Base-by-base conservation (phyloP, 1,140 invertebrate species). In the Cotesia glomerata region DNA sequence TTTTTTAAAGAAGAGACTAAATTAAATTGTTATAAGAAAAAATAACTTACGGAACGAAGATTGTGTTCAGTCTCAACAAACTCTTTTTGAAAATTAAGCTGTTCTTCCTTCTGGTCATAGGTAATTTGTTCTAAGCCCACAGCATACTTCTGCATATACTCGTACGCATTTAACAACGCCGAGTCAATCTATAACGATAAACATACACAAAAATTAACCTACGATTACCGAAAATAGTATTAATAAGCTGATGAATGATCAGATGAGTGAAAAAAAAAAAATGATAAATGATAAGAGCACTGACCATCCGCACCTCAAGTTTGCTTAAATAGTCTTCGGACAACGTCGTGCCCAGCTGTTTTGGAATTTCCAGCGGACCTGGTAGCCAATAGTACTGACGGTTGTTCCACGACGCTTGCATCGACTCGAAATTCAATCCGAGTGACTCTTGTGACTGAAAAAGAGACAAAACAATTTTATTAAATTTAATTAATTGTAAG, bases 71-170 rank as follows among this genome's bases (percentile, higher is more conserved):
- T 86, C 13, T 88, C 85, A 36, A 86, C 85, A 81, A 92, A 93
- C 52, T 89, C 77, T 5, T 87, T 81, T 63, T 84, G 77, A 81
- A 90, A 92, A 14, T 83, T 74, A 3, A 81, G 79, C 5, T 80
- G 75, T 70, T 89, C 78, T 18, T 90, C 82, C 5, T 89, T 84
- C 70, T 91, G 90, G 74, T 93, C 91, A 80, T 88, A 86, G n/a
- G 90, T 87, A 9, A 92, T 87, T 80, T 92, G 91, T 73, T 93
- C 92, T 54, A 93, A 75, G 32, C 89, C 92, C 0, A 92, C 91
- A 1, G 91, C 91, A 74, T 90, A 89, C 78, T 84, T 90, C 79
- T 93, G 92, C 79, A 93, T 87, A 75, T 89, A 88, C 71, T 89
- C 84, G 80, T 91, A 93, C 5, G 88, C 84, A 59, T 90, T 81